Evolutionary conservation across 2,797 vertebrate species (phyloP).

Genomic region (Tiaroga cobitis): DNA sequence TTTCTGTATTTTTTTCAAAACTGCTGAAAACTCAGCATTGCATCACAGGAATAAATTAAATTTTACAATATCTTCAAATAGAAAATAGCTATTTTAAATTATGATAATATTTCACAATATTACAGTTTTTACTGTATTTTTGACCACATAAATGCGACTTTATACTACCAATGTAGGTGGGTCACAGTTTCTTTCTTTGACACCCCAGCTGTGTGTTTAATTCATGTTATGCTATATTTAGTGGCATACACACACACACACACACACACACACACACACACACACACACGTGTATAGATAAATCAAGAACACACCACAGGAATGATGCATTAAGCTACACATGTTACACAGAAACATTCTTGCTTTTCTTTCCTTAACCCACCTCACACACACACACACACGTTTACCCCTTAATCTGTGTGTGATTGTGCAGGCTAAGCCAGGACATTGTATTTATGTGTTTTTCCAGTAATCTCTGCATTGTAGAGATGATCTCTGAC

Average conservation of each 20-base stretch:
- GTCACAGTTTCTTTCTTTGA: conserved; percentile 55
- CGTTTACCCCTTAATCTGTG: not conserved
- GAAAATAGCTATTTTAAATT: not conserved
- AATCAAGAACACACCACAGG: too few species aligned
- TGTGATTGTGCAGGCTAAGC: not conserved
- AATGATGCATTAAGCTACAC: too few species aligned
- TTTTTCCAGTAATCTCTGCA: conserved; percentile 8
- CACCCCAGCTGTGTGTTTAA: conserved; percentile 68
- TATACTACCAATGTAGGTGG: not conserved
- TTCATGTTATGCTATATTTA: conserved; percentile 61
- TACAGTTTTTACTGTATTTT: not conserved
- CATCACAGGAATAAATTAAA: not conserved
- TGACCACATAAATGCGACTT: not conserved
- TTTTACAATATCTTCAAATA: not conserved
- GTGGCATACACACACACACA: not conserved
- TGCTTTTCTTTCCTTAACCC: too few species aligned
- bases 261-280: conserved; percentile 7
- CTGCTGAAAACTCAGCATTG: not conserved
- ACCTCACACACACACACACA: not conserved
- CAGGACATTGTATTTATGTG: not conserved
- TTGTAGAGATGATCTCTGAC: not conserved
- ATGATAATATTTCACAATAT: not conserved
- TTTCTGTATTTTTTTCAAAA: too few species aligned
- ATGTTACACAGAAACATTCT: too few species aligned
- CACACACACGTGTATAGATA: not conserved